Evolutionary conservation across 1,140 invertebrate species (phyloP).

Genomic region (Tetraneura akinire): DNA sequence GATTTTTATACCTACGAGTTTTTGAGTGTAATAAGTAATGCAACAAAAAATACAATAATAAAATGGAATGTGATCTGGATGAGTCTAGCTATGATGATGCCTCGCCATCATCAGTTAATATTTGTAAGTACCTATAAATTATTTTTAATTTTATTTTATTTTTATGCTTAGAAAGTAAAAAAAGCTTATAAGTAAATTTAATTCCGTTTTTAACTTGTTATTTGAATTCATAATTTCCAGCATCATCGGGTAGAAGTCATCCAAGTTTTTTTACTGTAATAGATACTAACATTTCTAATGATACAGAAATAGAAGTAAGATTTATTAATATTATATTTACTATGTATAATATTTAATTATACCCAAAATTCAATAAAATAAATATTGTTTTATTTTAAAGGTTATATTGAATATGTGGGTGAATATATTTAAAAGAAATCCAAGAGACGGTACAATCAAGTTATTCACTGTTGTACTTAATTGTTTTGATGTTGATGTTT

Average conservation of each 20-base stretch:
- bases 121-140: too few relatives aligned
- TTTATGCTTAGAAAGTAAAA: too few relatives aligned
- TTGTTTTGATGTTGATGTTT: constrained; percentile 31
- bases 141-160: too few relatives aligned
- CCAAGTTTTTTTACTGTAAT: neutral
- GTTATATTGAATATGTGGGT: constrained; percentile 19
- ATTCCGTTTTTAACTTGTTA: too few relatives aligned
- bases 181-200: too few relatives aligned
- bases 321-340: neutral
- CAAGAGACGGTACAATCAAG: constrained; percentile 14
- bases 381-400: neutral
- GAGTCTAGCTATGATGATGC: neutral
- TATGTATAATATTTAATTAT: too few relatives aligned
- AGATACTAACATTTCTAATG: neutral
- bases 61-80: neutral
- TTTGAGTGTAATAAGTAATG: too few relatives aligned
- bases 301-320: constrained; percentile 28
- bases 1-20: too few relatives aligned
- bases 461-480: constrained; percentile 34
- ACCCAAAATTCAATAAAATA: too few relatives aligned
- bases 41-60: too few relatives aligned
- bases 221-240: neutral
- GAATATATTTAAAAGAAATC: constrained; percentile 7
- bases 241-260: neutral
- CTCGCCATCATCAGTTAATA: neutral